Percentiles rank a stretch among this genome's conserved stretches.
Evolutionary conservation across 2,113 vertebrate species (phyloP).

Genomic region (Eretmochelys imbricata): DNA sequence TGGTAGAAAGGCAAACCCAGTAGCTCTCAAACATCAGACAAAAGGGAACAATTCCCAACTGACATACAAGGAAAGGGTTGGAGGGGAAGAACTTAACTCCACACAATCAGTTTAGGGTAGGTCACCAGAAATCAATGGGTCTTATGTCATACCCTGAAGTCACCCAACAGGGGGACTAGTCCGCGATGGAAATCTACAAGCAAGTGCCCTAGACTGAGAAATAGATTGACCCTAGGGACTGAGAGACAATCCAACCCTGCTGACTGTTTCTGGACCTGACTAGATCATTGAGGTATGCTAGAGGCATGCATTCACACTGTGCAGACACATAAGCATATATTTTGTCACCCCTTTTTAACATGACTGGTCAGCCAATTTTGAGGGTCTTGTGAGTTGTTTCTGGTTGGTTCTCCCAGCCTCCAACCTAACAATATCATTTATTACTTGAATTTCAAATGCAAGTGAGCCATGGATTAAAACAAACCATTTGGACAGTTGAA

Average conservation of each 20-base stretch:
- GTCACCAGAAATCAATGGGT: accelerated
- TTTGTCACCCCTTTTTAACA: not conserved
- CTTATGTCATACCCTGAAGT: not conserved
- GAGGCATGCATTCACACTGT: accelerated
- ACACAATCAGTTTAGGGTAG: not conserved
- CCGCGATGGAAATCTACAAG: not conserved
- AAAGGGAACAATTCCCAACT: not conserved
- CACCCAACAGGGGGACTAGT: not conserved
- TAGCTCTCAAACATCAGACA: not conserved
- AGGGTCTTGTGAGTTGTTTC: not conserved
- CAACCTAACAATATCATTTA: not conserved
- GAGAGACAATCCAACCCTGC: accelerated
- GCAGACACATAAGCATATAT: not conserved
- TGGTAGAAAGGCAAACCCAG: not conserved
- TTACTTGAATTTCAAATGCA: slow-evolving; percentile 7
- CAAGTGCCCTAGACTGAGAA: accelerated
- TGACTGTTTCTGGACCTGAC: accelerated
- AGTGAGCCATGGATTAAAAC: not conserved
- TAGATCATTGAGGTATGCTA: accelerated
- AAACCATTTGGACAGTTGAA: not conserved
- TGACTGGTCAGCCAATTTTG: not conserved
- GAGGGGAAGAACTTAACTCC: accelerated
- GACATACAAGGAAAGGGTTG: not conserved
- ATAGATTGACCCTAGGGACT: accelerated
- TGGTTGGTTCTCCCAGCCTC: not conserved